phyloP scores from a whole-genome alignment of 2,888 invertebrate species.

The Scaptomyza reducta region DNA sequence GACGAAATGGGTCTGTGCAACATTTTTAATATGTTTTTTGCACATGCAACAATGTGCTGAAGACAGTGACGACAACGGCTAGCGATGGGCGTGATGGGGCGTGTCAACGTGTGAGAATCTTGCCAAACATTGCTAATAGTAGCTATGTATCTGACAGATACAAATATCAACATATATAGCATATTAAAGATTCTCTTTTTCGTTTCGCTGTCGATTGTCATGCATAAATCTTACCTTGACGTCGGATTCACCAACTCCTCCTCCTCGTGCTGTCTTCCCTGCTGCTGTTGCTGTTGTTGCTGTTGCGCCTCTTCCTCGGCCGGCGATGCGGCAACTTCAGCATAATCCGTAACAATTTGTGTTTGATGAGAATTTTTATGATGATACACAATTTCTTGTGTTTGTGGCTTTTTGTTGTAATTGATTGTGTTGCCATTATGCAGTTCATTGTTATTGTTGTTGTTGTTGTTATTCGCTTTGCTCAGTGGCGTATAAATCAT shows the following conservation, averaged over 20 bases:
- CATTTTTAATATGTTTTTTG: slow-evolving; percentile 51
- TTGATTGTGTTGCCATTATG: slow-evolving; percentile 68
- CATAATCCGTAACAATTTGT: slow-evolving; percentile 74
- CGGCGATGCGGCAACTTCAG: slow-evolving; percentile 41
- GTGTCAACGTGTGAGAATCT: slow-evolving; percentile 44
- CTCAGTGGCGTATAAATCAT: slow-evolving; percentile 84
- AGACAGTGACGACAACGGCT: slow-evolving; percentile 18
- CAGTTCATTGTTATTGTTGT: slow-evolving; percentile 48
- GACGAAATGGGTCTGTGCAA: slow-evolving; percentile 49
- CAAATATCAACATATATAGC: slow-evolving; percentile 4
- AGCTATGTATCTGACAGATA: slow-evolving; percentile 15
- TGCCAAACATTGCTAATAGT: slow-evolving; percentile 7
- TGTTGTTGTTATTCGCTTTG: slow-evolving; percentile 55
- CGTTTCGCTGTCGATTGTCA: not conserved
- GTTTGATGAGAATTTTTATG: slow-evolving; percentile 74
- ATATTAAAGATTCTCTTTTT: slow-evolving; percentile 4
- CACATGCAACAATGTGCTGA: slow-evolving; percentile 36
- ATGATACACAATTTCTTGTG: slow-evolving; percentile 66
- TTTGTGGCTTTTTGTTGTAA: slow-evolving; percentile 59
- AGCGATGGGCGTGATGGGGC: slow-evolving; percentile 6
- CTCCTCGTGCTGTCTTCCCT: slow-evolving; percentile 26
- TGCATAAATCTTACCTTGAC: slow-evolving; percentile 55
- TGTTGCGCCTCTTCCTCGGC: slow-evolving; percentile 27
- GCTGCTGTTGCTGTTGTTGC: slow-evolving; percentile 34
- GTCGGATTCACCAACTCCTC: slow-evolving; percentile 42